phyloP scores from a whole-genome alignment of 2,888 invertebrate species.

The Tenthredo notha region DNA sequence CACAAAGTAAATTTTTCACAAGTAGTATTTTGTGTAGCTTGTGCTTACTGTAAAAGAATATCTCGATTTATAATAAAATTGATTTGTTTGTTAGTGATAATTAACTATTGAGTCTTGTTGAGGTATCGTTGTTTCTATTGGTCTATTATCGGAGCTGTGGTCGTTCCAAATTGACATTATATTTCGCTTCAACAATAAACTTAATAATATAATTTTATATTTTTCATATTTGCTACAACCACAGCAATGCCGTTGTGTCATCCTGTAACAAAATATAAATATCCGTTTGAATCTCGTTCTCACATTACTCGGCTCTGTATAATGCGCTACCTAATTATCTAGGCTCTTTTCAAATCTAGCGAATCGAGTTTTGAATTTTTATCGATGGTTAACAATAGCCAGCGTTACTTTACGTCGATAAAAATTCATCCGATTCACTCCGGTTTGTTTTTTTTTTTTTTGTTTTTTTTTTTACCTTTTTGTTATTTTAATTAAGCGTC shows the following conservation, averaged over 20 bases:
- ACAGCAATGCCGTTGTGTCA: slow-evolving; percentile 71
- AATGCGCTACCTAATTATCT: slow-evolving; percentile 66
- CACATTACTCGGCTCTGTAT: slow-evolving; percentile 72
- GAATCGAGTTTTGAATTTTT: slow-evolving; percentile 34
- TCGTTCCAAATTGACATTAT: slow-evolving; percentile 51
- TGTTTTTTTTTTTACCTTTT: background rate
- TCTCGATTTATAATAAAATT: slow-evolving; percentile 76
- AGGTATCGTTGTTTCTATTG: slow-evolving; percentile 79
- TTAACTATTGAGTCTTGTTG: slow-evolving; percentile 78
- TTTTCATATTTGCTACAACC: slow-evolving; percentile 65
- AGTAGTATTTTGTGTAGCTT: background rate
- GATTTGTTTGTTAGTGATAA: slow-evolving; percentile 73
- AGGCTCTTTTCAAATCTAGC: slow-evolving; percentile 30
- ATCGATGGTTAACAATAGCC: slow-evolving; percentile 39
- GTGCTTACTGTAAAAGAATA: slow-evolving; percentile 77
- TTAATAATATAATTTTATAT: slow-evolving; percentile 38
- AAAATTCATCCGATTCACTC: slow-evolving; percentile 18
- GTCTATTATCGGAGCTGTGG: slow-evolving; percentile 67
- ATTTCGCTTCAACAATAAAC: slow-evolving; percentile 32
- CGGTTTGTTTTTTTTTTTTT: background rate
- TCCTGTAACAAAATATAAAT: slow-evolving; percentile 79
- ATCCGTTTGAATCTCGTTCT: slow-evolving; percentile 74
- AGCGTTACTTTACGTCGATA: slow-evolving; percentile 26
- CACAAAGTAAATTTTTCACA: slow-evolving; percentile 13
- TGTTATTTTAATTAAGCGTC: slow-evolving; percentile 32